Base-by-base conservation (phyloP, 1,140 invertebrate genomes). In the Apis laboriosa region DNA sequence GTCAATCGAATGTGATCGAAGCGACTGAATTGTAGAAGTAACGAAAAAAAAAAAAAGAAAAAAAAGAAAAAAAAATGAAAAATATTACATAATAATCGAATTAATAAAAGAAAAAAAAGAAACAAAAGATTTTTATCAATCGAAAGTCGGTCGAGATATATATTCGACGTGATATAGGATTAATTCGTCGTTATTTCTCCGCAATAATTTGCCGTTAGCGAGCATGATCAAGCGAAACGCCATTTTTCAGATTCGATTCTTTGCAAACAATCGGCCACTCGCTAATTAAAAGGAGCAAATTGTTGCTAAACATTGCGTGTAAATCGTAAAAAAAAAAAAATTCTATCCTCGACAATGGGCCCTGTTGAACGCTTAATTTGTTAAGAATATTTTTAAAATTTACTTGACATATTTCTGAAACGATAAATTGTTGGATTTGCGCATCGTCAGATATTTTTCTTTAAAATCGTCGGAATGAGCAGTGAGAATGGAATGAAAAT, bases 1-100 rank as follows among this genome's bases (percentile, higher is more conserved):
- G 68, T 80, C 77, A 63, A 63, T 80, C 56, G 77, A 80, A 73
- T 63, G 77, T 63, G 77, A 79, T 79, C 56, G 77, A 79, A 63
- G 49, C 60, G 68, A 79, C 67, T 79, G 43, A 79, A 60, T 24
- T 43, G 49, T 71, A 71, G 67, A 13, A 15, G 4, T 63, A 76
- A 70, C 56, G 17, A 79, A 55, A 15, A 24, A 24, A 24, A 55
- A 15, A 55, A 17, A 56, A 17, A 17, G 3, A 21, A 58, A 17
- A 0, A 17, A 55, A 17, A 17, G 55, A 56, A 17, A 43, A 43
- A 43, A 43, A 43, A 43, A 43, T 43, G 34, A 56, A n/a, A 49
- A 34, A 60, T 67, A 51, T n/a, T 60, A 61, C 71, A 56, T 34
- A 63, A 79, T 61, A 63, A 79, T 61, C 43, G 43, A 34, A 12